Conservation (phyloP, 1,140 invertebrate species). For the Lepidurus couesii region DNA sequence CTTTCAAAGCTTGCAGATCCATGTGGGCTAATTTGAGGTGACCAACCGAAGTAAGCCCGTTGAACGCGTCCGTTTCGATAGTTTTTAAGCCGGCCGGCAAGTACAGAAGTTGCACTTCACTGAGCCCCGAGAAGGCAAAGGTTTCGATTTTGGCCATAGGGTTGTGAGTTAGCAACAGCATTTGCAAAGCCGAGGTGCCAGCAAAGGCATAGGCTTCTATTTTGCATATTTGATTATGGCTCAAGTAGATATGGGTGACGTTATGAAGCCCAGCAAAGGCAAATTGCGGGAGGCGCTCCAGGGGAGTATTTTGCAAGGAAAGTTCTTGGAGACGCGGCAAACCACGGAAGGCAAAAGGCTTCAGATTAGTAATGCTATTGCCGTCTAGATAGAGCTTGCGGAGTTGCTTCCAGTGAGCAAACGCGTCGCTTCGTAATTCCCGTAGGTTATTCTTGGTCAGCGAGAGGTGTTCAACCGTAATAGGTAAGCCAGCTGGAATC, state of each 20-base stretch:
- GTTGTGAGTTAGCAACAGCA: conserved; percentile 68
- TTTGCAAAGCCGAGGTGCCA: conserved; percentile 68
- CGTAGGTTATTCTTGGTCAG: conserved; percentile 72
- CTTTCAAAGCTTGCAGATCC: conserved; percentile 62
- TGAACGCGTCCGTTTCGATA: conserved; percentile 57
- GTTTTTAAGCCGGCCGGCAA: conserved; percentile 55
- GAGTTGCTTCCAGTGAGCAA: conserved; percentile 61
- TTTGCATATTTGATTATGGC: conserved; percentile 68
- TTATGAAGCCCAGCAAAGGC: conserved; percentile 70
- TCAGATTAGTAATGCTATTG: conserved; percentile 71
- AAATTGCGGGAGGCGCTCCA: conserved; percentile 66
- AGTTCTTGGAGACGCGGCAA: conserved; percentile 64
- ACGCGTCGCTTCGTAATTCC: conserved; percentile 68
- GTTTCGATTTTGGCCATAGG: conserved; percentile 63
- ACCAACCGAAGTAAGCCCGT: conserved; percentile 68
- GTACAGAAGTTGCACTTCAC: conserved; percentile 65
- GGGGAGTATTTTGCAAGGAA: conserved; percentile 72
- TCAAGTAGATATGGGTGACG: conserved; percentile 63
- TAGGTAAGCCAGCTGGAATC: conserved; percentile 61
- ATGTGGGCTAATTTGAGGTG: conserved; percentile 70
- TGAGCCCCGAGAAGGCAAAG: conserved; percentile 70
- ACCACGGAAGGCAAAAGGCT: conserved; percentile 73
- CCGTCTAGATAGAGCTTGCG: conserved; percentile 68
- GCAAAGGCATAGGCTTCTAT: conserved; percentile 75
- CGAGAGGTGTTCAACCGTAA: conserved; percentile 69